Base-by-base conservation (phyloP, 1,140 invertebrate genomes). In the Dendrolimus kikuchii region DNA sequence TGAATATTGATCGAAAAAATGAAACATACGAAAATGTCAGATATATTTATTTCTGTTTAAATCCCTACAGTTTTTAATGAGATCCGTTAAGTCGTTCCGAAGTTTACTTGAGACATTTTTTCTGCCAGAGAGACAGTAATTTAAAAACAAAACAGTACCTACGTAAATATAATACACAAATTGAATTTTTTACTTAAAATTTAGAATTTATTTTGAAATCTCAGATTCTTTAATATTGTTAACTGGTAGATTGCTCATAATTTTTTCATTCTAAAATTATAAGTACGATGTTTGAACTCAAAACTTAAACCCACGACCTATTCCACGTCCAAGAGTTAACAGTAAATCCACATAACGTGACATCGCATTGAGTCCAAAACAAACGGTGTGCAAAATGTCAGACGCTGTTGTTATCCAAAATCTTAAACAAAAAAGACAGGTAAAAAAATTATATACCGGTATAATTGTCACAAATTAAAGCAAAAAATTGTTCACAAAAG, bases 401-500 rank as follows among this genome's bases (percentile, higher is more conserved):
- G 68, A 66, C 61, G 52, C 63, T 23, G 64, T 51, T 53, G 64
- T 62, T 74, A 69, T 72, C 64, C 54, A 52, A 57, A 62, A 71
- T 69, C 58, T 46, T 38, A 52, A 63, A 68, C 63, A 79, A 80
- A 83, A 75, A 74, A 76, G 45, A 53, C 82, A 86, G 83, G 83
- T 86, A 86, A 86, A 86, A 23, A 86, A 84, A 79, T 86, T 75
- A 84, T 81, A 81, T 83, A 86, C 81, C 81, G 81, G 71, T 84
- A 86, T 86, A 86, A 86, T 86, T 86, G 81, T 84, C 83, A 86
- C 83, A 86, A 86, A 86, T 86, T 84, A 83, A 86, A 76, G 81
- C 83, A 86, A 86, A 86, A 86, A 84, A 74, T 53, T 40, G 53
- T 58, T 71, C 68, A 79, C 78, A 81, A 83, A 79, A 81, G 83